A percentile compares a stretch with the other conserved stretches of the same genome.
These are phyloP conservation scores for Temnothorax longispinosus DNA, from an alignment of 1,140 invertebrate species.

Conservation along the genomic window DNA sequence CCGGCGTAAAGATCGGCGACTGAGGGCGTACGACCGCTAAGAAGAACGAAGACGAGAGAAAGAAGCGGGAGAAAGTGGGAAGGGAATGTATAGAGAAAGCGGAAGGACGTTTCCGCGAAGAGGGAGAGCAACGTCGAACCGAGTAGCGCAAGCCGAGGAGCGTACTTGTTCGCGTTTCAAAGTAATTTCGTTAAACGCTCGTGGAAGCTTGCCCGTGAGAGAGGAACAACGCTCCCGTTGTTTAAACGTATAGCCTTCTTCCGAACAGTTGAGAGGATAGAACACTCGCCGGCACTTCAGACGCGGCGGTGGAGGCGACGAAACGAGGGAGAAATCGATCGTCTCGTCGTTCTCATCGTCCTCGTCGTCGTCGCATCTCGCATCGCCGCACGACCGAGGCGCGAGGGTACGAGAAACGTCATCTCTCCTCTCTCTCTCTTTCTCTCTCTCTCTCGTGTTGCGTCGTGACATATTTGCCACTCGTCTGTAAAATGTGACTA, in stretches of 20 bases:
- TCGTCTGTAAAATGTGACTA: conserved; percentile 39
- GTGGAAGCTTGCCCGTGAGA: conserved; percentile 37
- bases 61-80: background rate
- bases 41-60: background rate
- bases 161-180: conserved; percentile 73
- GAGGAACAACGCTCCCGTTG: conserved; percentile 66
- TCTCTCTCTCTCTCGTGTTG: background rate
- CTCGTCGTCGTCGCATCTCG: background rate
- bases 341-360: background rate
- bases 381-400: background rate
- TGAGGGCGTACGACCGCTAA: background rate
- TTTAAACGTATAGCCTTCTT: conserved; percentile 62
- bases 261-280: conserved; percentile 15
- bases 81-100: conserved; percentile 15
- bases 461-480: conserved; percentile 36
- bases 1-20: conserved; percentile 39
- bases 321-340: conserved; percentile 45
- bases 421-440: background rate
- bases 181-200: conserved; percentile 75
- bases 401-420: background rate
- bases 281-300: conserved; percentile 33
- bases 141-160: conserved; percentile 13
- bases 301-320: conserved; percentile 34
- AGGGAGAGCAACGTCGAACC: background rate
- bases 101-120: background rate